Conservation (phyloP, 1,140 invertebrate species). For the Drosophila pruinosa region DNA sequence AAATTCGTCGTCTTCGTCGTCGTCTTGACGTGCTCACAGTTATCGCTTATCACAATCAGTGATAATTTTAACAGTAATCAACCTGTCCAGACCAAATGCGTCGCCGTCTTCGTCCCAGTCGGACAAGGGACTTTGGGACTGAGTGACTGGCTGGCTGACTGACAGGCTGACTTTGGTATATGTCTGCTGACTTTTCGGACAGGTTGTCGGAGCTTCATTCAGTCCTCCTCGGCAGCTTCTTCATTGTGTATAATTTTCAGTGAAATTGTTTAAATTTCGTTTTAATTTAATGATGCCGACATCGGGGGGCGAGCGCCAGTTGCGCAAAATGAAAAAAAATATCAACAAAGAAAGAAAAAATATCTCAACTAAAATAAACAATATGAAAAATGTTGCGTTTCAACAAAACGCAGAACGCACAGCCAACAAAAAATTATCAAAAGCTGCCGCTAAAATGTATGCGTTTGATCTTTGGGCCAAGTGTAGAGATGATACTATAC, state of each 20-base stretch:
- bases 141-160: constrained; percentile 41
- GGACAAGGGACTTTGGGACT: constrained; percentile 16
- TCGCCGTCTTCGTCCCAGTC: constrained; percentile 11
- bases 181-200: constrained; percentile 39
- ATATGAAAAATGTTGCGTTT: constrained; percentile 74
- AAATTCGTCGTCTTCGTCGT: constrained; percentile 44
- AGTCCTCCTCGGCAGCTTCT: constrained; percentile 42
- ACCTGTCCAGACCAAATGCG: constrained; percentile 69
- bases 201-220: constrained; percentile 60
- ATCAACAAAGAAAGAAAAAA: constrained; percentile 28
- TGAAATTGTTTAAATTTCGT: constrained; percentile 82
- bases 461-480: constrained; percentile 73
- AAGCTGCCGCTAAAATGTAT: constrained; percentile 75
- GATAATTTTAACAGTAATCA: constrained; percentile 82
- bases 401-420: constrained; percentile 29
- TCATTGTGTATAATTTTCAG: constrained; percentile 78
- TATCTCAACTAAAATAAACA: constrained; percentile 48
- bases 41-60: constrained; percentile 82
- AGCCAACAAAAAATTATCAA: constrained; percentile 57
- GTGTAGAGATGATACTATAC: constrained; percentile 50
- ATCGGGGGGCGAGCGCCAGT: constrained; percentile 65
- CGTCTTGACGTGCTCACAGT: constrained; percentile 69
- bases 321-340: constrained; percentile 48
- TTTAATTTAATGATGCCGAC: constrained; percentile 80
- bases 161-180: constrained; percentile 47